Evolutionary conservation across 2,113 vertebrate genomes (phyloP).

Genomic region (Tychaedon coryphoeus): DNA sequence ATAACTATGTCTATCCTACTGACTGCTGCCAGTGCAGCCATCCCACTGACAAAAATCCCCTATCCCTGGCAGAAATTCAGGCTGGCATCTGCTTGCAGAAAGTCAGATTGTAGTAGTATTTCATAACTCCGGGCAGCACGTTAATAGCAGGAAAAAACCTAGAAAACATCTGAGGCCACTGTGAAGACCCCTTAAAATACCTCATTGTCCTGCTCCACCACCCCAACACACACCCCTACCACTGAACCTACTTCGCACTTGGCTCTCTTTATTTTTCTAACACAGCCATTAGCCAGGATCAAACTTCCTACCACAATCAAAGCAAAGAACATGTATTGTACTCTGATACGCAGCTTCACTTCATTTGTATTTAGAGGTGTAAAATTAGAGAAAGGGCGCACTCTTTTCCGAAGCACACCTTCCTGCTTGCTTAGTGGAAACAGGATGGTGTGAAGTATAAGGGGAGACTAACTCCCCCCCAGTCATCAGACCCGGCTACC

Average conservation of each 20-base stretch:
- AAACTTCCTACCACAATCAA: background rate
- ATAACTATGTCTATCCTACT: background rate
- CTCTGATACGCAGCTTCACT: background rate
- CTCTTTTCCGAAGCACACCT: background rate
- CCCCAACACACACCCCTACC: background rate
- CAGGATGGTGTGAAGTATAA: background rate
- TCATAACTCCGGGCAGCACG: background rate
- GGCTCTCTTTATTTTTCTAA: background rate
- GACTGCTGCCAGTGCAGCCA: background rate
- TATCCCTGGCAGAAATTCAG: background rate
- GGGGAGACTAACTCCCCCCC: background rate
- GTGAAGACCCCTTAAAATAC: background rate
- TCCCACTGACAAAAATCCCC: background rate
- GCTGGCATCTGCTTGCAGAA: background rate
- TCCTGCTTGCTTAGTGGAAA: background rate
- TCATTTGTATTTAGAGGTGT: background rate
- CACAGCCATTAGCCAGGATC: background rate
- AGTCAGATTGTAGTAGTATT: background rate
- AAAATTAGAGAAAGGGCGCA: background rate
- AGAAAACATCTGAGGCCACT: background rate
- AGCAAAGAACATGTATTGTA: background rate
- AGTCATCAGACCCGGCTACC: background rate
- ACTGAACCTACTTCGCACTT: rapidly evolving
- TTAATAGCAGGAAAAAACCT: background rate
- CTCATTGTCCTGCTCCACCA: background rate